Conservation (phyloP, 1,140 invertebrate species). For the Harlomillsia oculata region DNA sequence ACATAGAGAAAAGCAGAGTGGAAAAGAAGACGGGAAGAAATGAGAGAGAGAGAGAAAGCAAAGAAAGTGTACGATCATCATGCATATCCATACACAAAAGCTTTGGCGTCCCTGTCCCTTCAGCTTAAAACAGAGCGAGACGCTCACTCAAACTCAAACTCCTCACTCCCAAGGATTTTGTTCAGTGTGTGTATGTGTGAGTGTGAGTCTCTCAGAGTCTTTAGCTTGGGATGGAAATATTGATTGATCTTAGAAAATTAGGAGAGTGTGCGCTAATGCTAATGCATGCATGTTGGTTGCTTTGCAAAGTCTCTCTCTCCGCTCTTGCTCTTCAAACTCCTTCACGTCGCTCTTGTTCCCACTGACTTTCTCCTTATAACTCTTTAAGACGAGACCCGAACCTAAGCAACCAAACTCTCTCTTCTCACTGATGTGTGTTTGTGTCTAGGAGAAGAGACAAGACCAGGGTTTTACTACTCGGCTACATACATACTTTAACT, state of each 20-base stretch:
- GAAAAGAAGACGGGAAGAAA: too few species aligned
- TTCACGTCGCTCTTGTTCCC: neutral
- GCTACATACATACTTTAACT: too few species aligned
- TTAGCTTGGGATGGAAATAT: conserved; percentile 15
- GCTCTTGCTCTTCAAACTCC: neutral
- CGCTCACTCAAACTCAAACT: neutral
- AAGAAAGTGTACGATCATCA: neutral
- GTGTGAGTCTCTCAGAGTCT: conserved; percentile 3
- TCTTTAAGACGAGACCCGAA: neutral
- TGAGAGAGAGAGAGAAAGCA: too few species aligned
- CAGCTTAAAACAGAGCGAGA: neutral
- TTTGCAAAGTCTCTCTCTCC: conserved; percentile 9
- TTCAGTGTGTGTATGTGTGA: conserved; percentile 4
- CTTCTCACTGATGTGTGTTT: too few species aligned
- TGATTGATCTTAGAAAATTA: conserved; percentile 31
- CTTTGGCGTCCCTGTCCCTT: neutral
- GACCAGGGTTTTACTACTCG: too few species aligned
- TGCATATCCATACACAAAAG: neutral
- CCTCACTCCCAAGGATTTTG: neutral
- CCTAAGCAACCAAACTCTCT: too few species aligned
- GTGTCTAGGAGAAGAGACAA: too few species aligned
- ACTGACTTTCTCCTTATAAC: too few species aligned
- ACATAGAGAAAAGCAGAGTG: too few species aligned
- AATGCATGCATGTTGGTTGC: conserved; percentile 17
- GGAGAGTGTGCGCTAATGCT: conserved; percentile 25